Conservation (phyloP, 1,140 invertebrate species). For the Pentalonia nigronervosa region DNA sequence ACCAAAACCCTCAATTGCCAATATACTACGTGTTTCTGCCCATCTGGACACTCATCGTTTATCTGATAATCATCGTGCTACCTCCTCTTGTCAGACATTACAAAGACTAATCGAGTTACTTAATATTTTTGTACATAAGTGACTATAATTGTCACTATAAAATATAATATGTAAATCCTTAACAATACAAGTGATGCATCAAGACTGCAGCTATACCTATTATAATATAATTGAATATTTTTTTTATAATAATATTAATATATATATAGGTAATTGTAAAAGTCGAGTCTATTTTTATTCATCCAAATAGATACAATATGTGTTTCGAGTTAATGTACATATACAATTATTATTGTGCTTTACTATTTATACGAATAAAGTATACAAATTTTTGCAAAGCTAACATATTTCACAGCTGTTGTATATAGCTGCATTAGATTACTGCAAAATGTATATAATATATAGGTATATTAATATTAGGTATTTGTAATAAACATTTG, state of each 20-base stretch:
- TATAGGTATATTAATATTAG: background rate
- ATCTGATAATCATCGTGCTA: conserved; percentile 31
- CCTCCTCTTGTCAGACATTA: conserved; percentile 35
- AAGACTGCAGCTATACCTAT: background rate
- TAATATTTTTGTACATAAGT: background rate
- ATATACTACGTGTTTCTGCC: conserved; percentile 48
- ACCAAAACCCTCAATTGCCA: conserved; percentile 20
- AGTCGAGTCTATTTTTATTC: background rate
- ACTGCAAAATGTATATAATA: background rate
- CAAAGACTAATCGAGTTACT: conserved; percentile 32
- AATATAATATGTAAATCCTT: background rate
- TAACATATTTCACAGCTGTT: background rate
- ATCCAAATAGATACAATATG: background rate
- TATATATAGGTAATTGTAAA: background rate
- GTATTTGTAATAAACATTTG: background rate
- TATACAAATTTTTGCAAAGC: background rate
- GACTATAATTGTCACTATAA: background rate
- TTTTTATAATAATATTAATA: background rate
- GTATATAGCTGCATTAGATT: background rate
- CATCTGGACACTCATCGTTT: conserved; percentile 42
- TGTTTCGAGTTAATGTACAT: conserved; percentile 10
- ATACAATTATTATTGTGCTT: background rate
- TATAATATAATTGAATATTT: background rate
- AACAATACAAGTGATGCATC: background rate
- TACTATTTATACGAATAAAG: background rate